Evolutionary conservation across 2,888 invertebrate species (phyloP).

Genomic region (Limnephilus auricula): DNA sequence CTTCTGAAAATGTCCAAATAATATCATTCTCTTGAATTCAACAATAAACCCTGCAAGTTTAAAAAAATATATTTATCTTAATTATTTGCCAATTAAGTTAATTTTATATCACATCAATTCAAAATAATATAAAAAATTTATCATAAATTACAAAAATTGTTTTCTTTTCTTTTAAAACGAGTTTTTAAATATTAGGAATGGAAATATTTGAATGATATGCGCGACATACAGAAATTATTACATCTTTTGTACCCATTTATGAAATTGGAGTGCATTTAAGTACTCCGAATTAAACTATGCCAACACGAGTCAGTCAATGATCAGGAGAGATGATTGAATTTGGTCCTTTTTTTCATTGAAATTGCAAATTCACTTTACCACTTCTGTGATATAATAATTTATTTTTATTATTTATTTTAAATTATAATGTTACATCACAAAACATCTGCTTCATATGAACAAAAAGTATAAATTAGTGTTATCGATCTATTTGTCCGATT

Average conservation of each 20-base stretch:
- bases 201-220: background rate
- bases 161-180: too few relatives aligned
- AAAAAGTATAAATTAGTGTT: background rate
- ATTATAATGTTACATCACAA: too few relatives aligned
- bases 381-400: too few relatives aligned
- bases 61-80: background rate
- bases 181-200: too few relatives aligned
- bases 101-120: too few relatives aligned
- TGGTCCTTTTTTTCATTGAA: background rate
- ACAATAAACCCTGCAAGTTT: background rate
- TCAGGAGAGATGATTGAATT: background rate
- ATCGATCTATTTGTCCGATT: background rate
- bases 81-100: background rate
- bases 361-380: background rate
- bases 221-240: background rate
- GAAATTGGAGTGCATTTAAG: background rate
- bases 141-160: background rate
- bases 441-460: too few relatives aligned
- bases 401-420: too few relatives aligned
- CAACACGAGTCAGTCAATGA: background rate
- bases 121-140: too few relatives aligned
- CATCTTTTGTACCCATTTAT: background rate
- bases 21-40: background rate
- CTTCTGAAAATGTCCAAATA: background rate
- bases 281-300: background rate